Evolutionary conservation across 2,888 invertebrate species (phyloP).

Genomic region (Drosophila subsilvestris): DNA sequence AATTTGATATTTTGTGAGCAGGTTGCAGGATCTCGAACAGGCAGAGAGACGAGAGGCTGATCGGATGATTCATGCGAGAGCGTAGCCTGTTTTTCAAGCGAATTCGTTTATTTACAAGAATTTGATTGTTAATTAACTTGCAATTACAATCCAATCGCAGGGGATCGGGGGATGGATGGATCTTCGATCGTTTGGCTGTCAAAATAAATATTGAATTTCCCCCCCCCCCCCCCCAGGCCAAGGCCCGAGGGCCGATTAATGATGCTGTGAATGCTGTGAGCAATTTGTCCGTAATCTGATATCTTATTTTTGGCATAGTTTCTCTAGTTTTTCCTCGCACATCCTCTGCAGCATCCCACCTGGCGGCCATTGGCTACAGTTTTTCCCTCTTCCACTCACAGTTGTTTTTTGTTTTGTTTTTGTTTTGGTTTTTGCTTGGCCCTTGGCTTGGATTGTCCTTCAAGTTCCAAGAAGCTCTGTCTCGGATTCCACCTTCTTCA

Average conservation of each 20-base stretch:
- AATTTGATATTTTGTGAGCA: constrained; percentile 68
- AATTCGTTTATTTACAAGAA: constrained; percentile 49
- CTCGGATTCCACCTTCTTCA: constrained; percentile 50
- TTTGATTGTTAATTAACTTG: constrained; percentile 76
- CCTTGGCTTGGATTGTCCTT: constrained; percentile 55
- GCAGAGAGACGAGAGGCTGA: not conserved
- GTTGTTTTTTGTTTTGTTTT: not conserved
- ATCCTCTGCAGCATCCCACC: constrained; percentile 10
- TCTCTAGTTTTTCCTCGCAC: not conserved
- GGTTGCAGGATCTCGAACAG: constrained; percentile 35
- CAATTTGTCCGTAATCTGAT: constrained; percentile 27
- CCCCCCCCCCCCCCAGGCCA: not conserved
- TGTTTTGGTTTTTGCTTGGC: not conserved
- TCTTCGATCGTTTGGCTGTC: constrained; percentile 55
- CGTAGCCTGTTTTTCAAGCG: constrained; percentile 55
- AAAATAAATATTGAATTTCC: constrained; percentile 81
- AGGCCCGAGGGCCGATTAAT: constrained; percentile 24
- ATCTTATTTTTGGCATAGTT: not conserved
- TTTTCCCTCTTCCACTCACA: not conserved
- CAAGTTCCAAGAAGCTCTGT: constrained; percentile 46
- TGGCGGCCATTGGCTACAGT: constrained; percentile 43
- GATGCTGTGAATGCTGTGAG: constrained; percentile 1
- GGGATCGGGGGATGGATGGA: not conserved
- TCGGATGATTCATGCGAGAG: constrained; percentile 58
- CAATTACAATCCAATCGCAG: constrained; percentile 60